phyloP scores from a whole-genome alignment of 2,888 invertebrate genomes.

The Drosophila pseudotakahashii region DNA sequence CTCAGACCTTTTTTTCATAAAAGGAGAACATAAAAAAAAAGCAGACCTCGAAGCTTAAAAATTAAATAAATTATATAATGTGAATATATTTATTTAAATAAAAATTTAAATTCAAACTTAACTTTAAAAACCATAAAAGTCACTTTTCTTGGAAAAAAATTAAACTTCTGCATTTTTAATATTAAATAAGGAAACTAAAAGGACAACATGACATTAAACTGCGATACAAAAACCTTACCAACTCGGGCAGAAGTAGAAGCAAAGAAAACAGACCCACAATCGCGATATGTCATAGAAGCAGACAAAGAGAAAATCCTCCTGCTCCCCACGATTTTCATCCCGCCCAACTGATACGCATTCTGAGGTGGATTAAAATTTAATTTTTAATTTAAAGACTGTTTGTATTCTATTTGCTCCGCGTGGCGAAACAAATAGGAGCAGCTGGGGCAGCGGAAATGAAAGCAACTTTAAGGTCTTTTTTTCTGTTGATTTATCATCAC shows the following conservation, averaged over 20 bases:
- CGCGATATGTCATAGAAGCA: conserved; percentile 68
- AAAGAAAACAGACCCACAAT: conserved; percentile 49
- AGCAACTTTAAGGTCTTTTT: conserved; percentile 35
- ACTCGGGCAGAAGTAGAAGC: conserved; percentile 54
- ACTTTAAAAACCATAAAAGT: too few relatives aligned
- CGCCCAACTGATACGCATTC: conserved; percentile 58
- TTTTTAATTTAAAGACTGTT: conserved; percentile 83
- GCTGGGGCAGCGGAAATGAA: not conserved
- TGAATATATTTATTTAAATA: too few relatives aligned
- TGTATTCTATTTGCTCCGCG: conserved; percentile 74
- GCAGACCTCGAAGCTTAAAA: too few relatives aligned
- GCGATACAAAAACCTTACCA: conserved; percentile 9
- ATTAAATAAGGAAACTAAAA: too few relatives aligned
- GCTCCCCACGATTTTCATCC: not conserved
- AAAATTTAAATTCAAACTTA: too few relatives aligned
- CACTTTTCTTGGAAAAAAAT: too few relatives aligned
- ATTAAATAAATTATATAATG: too few relatives aligned
- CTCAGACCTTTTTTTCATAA: too few relatives aligned
- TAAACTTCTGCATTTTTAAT: too few relatives aligned
- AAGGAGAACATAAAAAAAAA: too few relatives aligned
- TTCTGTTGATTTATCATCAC: conserved; percentile 73
- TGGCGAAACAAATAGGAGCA: conserved; percentile 52
- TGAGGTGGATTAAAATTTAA: conserved; percentile 81
- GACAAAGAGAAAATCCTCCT: conserved; percentile 51
- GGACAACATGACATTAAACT: too few relatives aligned